phyloP scores from a whole-genome alignment of 2,888 invertebrate genomes.

The Torymus auratus region DNA sequence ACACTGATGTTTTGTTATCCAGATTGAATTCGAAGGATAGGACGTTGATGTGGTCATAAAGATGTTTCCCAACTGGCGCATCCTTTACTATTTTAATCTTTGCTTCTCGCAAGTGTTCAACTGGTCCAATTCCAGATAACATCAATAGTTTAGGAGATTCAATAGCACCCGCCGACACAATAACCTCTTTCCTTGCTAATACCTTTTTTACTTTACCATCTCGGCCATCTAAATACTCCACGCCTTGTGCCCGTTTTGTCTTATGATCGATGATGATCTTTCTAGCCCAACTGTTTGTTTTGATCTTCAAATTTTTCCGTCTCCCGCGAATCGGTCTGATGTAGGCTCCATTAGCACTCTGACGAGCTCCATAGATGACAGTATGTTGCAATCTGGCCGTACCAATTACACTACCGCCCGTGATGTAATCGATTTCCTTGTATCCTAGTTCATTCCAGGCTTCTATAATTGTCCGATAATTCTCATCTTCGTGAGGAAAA shows the following conservation, averaged over 20 bases:
- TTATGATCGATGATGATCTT: constrained; percentile 77
- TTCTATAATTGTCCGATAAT: constrained; percentile 68
- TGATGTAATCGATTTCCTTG: constrained; percentile 80
- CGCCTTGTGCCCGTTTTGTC: constrained; percentile 73
- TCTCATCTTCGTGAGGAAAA: constrained; percentile 75
- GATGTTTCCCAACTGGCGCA: constrained; percentile 81
- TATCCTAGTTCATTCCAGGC: constrained; percentile 81
- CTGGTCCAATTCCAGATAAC: constrained; percentile 85
- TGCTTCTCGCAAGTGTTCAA: constrained; percentile 78
- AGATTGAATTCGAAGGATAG: constrained; percentile 64
- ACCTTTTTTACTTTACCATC: constrained; percentile 72
- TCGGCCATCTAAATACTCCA: constrained; percentile 64
- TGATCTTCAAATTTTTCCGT: constrained; percentile 69
- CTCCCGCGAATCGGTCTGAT: constrained; percentile 81
- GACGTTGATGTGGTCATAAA: constrained; percentile 81
- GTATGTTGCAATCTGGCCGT: constrained; percentile 76
- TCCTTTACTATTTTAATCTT: constrained; percentile 80
- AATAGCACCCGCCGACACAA: constrained; percentile 91
- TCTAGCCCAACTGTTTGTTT: constrained; percentile 77
- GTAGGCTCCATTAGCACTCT: constrained; percentile 81
- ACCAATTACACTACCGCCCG: constrained; percentile 78
- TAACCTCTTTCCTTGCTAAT: constrained; percentile 86
- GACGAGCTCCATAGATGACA: constrained; percentile 79
- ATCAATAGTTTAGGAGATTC: constrained; percentile 93
- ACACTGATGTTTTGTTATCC: constrained; percentile 57